Evolutionary conservation across 2,797 vertebrate species (phyloP).

Genomic region (Vespertilio murinus): DNA sequence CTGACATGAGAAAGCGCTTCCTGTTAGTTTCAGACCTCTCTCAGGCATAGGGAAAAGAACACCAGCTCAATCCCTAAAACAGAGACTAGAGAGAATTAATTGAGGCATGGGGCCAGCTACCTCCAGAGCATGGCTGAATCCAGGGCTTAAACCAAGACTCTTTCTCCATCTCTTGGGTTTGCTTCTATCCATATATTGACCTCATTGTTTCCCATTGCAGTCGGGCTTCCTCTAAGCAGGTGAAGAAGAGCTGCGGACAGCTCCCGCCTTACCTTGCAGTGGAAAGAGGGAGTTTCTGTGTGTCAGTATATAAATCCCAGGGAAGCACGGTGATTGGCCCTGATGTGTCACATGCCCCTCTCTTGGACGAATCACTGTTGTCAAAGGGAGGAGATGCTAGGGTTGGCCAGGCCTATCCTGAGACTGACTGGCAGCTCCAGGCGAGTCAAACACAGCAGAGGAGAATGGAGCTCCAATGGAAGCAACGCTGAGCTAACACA

Average conservation of each 20-base stretch:
- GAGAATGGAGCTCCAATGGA: background rate
- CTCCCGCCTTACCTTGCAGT: background rate
- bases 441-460: background rate
- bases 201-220: background rate
- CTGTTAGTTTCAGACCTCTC: background rate
- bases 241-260: background rate
- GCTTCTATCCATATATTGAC: background rate
- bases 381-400: background rate
- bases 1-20: background rate
- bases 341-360: constrained; percentile 5
- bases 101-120: background rate
- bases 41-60: background rate
- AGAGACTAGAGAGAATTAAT: background rate
- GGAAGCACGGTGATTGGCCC: constrained; percentile 32
- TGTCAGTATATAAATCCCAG: background rate
- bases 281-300: background rate
- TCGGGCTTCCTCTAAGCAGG: background rate
- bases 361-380: background rate
- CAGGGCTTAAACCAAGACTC: background rate
- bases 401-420: background rate
- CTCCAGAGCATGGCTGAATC: background rate
- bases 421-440: background rate
- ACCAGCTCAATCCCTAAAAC: background rate
- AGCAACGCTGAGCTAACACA: background rate
- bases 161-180: background rate